phyloP scores from a whole-genome alignment of 2,888 invertebrate genomes.

The Cosmopolites sordidus region DNA sequence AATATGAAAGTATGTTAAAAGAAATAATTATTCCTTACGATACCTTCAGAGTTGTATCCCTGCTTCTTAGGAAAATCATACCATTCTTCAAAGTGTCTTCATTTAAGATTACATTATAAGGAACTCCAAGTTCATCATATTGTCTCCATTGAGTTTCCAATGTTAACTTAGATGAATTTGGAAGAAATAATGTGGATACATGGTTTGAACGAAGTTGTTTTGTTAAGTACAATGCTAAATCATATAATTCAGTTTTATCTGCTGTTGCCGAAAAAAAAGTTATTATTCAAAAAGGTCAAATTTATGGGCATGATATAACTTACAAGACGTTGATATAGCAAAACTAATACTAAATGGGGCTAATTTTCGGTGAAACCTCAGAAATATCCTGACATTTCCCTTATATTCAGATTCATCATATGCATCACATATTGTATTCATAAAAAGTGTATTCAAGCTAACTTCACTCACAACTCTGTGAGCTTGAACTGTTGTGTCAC shows the following conservation, averaged over 20 bases:
- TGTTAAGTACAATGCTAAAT: constrained; percentile 55
- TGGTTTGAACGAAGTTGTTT: constrained; percentile 51
- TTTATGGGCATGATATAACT: constrained; percentile 10
- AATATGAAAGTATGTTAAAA: background rate
- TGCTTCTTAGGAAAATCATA: constrained; percentile 60
- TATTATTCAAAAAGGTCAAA: background rate
- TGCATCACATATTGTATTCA: constrained; percentile 58
- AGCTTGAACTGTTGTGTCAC: constrained; percentile 43
- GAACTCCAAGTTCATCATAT: constrained; percentile 62
- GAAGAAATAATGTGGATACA: constrained; percentile 45
- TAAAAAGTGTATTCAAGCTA: constrained; percentile 52
- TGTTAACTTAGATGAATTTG: constrained; percentile 40
- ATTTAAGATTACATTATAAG: constrained; percentile 68
- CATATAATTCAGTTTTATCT: constrained; percentile 47
- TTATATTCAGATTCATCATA: constrained; percentile 52
- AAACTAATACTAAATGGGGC: constrained; percentile 75
- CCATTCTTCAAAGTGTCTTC: constrained; percentile 67
- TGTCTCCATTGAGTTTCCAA: constrained; percentile 49
- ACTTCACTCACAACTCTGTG: constrained; percentile 51
- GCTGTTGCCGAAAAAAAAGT: constrained; percentile 27
- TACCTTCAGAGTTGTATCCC: constrained; percentile 66
- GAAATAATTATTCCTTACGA: background rate
- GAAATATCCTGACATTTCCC: constrained; percentile 45
- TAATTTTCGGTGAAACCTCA: constrained; percentile 65
- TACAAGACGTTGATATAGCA: constrained; percentile 51